Percentiles rank a stretch among this genome's conserved stretches.
phyloP scores from a whole-genome alignment of 1,140 invertebrate genomes.

The Polypedilum pembai region DNA sequence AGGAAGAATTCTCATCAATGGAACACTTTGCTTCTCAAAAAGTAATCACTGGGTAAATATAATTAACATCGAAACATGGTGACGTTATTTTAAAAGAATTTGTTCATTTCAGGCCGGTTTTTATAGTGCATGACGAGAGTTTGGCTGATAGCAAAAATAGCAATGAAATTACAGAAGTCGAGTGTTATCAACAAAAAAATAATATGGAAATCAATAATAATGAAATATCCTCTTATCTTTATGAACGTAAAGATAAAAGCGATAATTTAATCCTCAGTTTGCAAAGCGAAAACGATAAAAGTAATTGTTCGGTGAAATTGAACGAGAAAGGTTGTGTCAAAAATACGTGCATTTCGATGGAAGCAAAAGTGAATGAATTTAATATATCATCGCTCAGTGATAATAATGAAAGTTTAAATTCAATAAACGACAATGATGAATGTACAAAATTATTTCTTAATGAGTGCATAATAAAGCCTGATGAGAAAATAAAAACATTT shows the following conservation, averaged over 20 bases:
- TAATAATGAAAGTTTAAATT: neutral
- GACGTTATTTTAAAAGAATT: neutral
- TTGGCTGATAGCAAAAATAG: neutral
- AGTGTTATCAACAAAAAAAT: neutral
- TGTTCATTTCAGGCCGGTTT: neutral
- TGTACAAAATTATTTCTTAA: neutral
- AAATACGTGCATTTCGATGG: neutral
- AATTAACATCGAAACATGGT: neutral
- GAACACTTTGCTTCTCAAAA: constrained; percentile 36
- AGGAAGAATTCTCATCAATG: constrained; percentile 48
- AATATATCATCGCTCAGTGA: neutral
- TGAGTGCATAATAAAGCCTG: neutral
- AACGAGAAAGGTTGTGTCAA: neutral
- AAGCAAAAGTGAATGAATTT: neutral
- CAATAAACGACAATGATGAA: constrained; percentile 17
- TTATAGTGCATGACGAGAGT: neutral
- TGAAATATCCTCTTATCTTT: constrained; percentile 21
- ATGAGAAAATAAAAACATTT: neutral
- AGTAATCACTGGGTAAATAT: constrained; percentile 39
- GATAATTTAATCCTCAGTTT: constrained; percentile 1
- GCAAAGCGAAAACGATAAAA: constrained; percentile 7
- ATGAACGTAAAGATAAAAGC: constrained; percentile 9
- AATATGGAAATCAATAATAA: constrained; percentile 25
- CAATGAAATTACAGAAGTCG: neutral
- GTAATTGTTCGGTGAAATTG: neutral